Base-by-base conservation (phyloP, 2,797 vertebrate species). In the Sebastes hubbsi region DNA sequence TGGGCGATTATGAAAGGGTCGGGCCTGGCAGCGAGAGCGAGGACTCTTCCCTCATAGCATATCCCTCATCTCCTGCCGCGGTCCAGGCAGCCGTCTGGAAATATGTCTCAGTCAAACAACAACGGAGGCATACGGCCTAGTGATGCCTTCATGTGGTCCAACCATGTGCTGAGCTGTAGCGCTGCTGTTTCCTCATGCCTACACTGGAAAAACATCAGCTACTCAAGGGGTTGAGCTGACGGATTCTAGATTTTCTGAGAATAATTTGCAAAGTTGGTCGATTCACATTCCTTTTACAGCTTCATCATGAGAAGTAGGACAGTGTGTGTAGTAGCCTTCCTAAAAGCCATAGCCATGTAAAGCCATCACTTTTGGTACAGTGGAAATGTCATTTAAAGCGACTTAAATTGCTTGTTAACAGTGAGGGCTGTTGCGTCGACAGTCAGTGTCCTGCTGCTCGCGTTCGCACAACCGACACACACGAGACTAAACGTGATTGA, bases 21-120 rank as follows among this genome's bases (percentile, higher is more conserved):
- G 20, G 36, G 46, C 38, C 67, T 91, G 92, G 91, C 91, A 87
- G 70, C 38, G 7, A 32, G 71, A 70, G 46, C 70, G 68, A 87
- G 69, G 78, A 78, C 74, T 78, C 83, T 83, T 83, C 87, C 72
- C 77, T 78, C 55, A 71, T 79, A 84, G 87, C 88, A 20, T 72
- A 80, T 90, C 81, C 83, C 79, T 92, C 91, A 84, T 91, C 86
- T 89, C 77, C 80, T 75, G 84, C 87, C 79, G 27, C 86, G 61
- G 82, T 84, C 85, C 59, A 63, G 84, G 83, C 87, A 85, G 87
- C 83, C 81, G 80, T 86, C 84, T 91, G 89, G 89, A 94, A 94
- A 94, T 91, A 90, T 93, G 91, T 94, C 91, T 93, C 91, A 75
- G 90, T 93, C 88, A 94, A 94, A 92, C 86, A 89, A 87, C 86